A percentile compares a stretch with the other conserved stretches of the same genome.
These are phyloP conservation scores for Iguana delicatissima DNA, from an alignment of 2,797 vertebrate species.

Conservation along the genomic window DNA sequence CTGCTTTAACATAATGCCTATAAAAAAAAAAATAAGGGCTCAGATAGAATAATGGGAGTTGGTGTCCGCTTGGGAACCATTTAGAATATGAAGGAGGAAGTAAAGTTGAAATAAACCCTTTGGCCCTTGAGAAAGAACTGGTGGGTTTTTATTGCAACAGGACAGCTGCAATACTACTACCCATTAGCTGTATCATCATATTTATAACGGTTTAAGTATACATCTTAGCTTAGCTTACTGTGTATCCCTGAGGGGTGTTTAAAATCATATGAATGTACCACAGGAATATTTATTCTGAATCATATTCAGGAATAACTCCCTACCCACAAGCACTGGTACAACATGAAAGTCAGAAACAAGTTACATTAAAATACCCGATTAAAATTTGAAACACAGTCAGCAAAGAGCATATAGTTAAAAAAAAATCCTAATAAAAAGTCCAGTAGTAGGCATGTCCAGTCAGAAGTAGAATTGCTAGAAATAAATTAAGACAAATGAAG, in stretches of 20 bases:
- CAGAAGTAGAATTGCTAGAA: not conserved
- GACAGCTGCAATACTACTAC: constrained; percentile 7
- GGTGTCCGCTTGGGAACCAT: constrained; percentile 19
- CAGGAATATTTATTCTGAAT: not conserved
- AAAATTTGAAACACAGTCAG: not conserved
- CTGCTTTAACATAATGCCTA: constrained; percentile 20
- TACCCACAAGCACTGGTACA: not conserved
- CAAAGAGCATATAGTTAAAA: not conserved
- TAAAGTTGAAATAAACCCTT: constrained; percentile 21
- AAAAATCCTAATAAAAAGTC: not conserved
- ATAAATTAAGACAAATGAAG: not conserved
- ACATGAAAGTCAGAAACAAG: not conserved
- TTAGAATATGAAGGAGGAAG: constrained; percentile 40
- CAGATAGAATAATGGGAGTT: constrained; percentile 27
- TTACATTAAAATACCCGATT: not conserved
- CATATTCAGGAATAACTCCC: not conserved
- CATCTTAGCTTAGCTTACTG: constrained; percentile 14
- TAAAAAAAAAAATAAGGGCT: constrained; percentile 18
- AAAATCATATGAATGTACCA: not conserved
- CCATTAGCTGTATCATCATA: constrained; percentile 2
- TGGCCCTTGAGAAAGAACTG: constrained; percentile 30
- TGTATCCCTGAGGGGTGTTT: not conserved
- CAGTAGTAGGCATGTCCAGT: not conserved
- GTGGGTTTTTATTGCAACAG: constrained; percentile 37
- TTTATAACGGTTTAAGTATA: not conserved